A percentile compares a stretch with the other conserved stretches of the same genome.
phyloP scores from a whole-genome alignment of 2,888 invertebrate genomes.

The Eristalinus aeneus region DNA sequence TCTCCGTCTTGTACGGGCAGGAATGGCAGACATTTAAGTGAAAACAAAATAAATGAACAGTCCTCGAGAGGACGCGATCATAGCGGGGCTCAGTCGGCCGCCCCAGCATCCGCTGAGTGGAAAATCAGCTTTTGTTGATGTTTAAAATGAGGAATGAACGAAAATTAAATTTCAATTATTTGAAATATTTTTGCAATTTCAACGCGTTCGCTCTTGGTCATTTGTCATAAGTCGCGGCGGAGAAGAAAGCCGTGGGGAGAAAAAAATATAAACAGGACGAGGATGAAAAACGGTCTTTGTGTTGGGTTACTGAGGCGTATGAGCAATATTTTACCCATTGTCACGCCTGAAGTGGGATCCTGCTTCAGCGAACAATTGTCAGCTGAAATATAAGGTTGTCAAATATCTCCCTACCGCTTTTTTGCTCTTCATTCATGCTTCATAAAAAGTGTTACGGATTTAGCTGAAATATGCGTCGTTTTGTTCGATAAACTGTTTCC shows the following conservation, averaged over 20 bases:
- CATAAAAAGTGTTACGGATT: no score
- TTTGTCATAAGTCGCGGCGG: conserved; percentile 42
- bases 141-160: background rate
- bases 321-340: conserved; percentile 22
- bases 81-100: background rate
- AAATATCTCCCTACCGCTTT: no score
- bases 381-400: no score
- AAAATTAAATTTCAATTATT: conserved; percentile 43
- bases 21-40: conserved; percentile 15
- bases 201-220: conserved; percentile 28
- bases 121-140: conserved; percentile 38
- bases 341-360: background rate
- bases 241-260: background rate
- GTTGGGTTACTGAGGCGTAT: conserved; percentile 45
- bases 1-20: conserved; percentile 14
- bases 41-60: conserved; percentile 24
- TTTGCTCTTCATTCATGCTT: no score
- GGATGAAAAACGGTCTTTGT: background rate
- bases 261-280: background rate
- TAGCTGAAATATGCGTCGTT: no score
- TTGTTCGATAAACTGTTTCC: no score
- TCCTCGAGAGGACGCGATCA: background rate
- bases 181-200: conserved; percentile 40
- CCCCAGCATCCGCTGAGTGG: background rate
- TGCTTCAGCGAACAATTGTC: no score